Percentiles rank a stretch among this genome's conserved stretches.
Evolutionary conservation across 2,113 vertebrate genomes (phyloP).

Genomic region (Mus spicilegus): DNA sequence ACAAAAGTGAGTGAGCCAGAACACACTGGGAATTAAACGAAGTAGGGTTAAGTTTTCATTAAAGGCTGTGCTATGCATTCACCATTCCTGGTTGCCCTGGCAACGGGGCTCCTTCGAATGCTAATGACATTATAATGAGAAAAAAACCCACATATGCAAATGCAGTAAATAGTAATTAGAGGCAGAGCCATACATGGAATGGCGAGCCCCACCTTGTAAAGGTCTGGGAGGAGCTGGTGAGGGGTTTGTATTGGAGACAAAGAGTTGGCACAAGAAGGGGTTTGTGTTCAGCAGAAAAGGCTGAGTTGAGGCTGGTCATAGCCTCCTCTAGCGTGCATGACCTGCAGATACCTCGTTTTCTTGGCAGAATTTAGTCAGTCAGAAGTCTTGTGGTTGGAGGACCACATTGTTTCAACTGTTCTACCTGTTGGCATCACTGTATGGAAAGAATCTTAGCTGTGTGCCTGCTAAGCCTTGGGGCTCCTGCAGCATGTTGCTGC

Average conservation of each 20-base stretch:
- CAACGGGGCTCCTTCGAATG: constrained; percentile 75
- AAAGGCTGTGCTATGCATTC: constrained; percentile 77
- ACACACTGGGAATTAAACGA: constrained; percentile 71
- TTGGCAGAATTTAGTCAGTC: constrained; percentile 3
- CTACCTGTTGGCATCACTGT: constrained; percentile 53
- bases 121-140: constrained; percentile 82
- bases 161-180: constrained; percentile 82
- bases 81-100: constrained; percentile 78
- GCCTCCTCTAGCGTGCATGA: background rate
- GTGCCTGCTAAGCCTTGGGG: constrained; percentile 1
- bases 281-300: background rate
- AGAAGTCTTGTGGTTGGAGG: constrained; percentile 26
- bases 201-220: constrained; percentile 73
- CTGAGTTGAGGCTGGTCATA: background rate
- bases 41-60: constrained; percentile 82
- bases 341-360: constrained; percentile 31
- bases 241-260: constrained; percentile 66
- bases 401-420: background rate
- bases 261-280: constrained; percentile 13
- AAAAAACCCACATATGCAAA: constrained; percentile 76
- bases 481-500: background rate
- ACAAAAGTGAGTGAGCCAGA: constrained; percentile 66
- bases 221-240: constrained; percentile 51
- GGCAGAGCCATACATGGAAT: constrained; percentile 58
- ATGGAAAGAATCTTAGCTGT: constrained; percentile 39